Evolutionary conservation across 1,140 invertebrate species (phyloP).

Genomic region (Leptopilina boulardi): DNA sequence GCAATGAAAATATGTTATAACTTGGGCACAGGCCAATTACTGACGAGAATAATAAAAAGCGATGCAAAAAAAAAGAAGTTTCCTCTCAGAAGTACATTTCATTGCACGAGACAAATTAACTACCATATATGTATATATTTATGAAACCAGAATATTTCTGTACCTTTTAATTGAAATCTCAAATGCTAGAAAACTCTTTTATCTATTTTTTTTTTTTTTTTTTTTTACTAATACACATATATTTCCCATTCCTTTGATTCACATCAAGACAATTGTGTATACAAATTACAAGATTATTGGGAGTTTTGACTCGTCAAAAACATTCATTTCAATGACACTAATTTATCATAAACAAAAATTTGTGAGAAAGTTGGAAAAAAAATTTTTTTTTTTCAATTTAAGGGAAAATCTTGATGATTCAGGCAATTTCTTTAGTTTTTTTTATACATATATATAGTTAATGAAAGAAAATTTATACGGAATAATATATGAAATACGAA

Average conservation of each 20-base stretch:
- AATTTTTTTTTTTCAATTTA: too few relatives aligned
- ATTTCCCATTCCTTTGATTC: conserved; percentile 12
- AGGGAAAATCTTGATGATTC: too few relatives aligned
- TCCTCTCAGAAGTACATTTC: neutral
- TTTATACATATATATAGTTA: too few relatives aligned
- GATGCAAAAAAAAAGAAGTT: neutral
- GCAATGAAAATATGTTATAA: neutral
- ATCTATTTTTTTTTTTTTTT: neutral
- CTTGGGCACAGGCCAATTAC: neutral
- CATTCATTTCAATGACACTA: neutral
- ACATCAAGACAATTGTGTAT: conserved; percentile 1
- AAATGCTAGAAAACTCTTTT: conserved; percentile 23
- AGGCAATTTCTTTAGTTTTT: too few relatives aligned
- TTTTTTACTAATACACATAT: neutral
- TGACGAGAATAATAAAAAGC: conserved; percentile 16
- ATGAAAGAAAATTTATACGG: too few relatives aligned
- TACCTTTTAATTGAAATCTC: conserved; percentile 42
- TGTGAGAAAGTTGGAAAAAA: neutral
- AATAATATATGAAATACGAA: too few relatives aligned
- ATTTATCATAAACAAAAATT: neutral
- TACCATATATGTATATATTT: neutral
- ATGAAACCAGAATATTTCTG: conserved; percentile 46
- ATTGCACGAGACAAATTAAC: neutral
- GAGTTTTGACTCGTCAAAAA: neutral
- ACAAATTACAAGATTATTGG: neutral